Conservation (phyloP, 2,888 invertebrate species). For the Eupithecia subumbrata region DNA sequence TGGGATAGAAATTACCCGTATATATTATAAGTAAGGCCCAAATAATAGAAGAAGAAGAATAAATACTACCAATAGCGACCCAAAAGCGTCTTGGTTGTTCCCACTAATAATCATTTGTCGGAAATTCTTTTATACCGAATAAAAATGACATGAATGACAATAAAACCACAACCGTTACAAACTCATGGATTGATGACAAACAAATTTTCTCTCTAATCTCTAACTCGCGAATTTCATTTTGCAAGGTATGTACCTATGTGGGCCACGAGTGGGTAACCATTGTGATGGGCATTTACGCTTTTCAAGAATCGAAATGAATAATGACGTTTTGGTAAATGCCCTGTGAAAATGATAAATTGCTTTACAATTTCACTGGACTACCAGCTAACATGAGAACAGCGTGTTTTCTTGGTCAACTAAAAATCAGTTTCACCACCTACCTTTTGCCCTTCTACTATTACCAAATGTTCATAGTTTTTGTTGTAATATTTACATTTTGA, state of each 20-base stretch:
- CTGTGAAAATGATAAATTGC: conserved; percentile 68
- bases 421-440: background rate
- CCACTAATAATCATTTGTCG: background rate
- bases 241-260: conserved; percentile 43
- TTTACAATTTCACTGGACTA: conserved; percentile 62
- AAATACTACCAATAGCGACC: background rate
- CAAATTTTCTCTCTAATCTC: conserved; percentile 36
- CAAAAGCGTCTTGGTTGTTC: background rate
- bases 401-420: background rate
- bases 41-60: too few species aligned
- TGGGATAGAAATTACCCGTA: too few species aligned
- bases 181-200: conserved; percentile 32
- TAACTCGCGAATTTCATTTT: conserved; percentile 34
- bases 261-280: conserved; percentile 50
- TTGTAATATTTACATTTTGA: too few species aligned
- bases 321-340: conserved; percentile 64
- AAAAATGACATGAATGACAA: background rate
- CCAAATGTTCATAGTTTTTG: too few species aligned
- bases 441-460: too few species aligned
- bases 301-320: conserved; percentile 65
- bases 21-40: too few species aligned
- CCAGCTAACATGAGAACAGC: conserved; percentile 28
- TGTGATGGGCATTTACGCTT: conserved; percentile 55
- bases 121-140: background rate
- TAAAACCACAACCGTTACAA: conserved; percentile 8